Conservation (phyloP, 2,113 vertebrate species). For the Barbus barbus region DNA sequence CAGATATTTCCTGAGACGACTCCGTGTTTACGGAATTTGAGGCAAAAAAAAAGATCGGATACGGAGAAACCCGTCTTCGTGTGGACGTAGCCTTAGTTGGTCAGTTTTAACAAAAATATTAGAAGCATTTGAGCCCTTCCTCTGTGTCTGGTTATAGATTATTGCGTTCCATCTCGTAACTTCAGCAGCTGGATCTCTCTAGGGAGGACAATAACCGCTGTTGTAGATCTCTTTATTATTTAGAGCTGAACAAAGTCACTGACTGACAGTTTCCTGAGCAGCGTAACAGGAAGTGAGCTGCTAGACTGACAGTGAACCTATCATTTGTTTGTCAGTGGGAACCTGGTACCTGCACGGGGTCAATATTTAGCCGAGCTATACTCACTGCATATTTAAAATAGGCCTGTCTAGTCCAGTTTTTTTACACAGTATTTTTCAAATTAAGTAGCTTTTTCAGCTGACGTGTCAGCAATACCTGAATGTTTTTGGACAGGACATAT, state of each 20-base stretch:
- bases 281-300: background rate
- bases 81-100: too few relatives aligned
- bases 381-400: background rate
- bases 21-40: too few relatives aligned
- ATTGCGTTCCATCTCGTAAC: background rate
- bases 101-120: too few relatives aligned
- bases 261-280: background rate
- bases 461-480: background rate
- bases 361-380: background rate
- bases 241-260: background rate
- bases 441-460: background rate
- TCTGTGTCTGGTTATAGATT: background rate
- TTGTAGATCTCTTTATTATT: slow-evolving; percentile 7
- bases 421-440: background rate
- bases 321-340: slow-evolving; percentile 15
- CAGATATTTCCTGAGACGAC: too few relatives aligned
- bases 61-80: too few relatives aligned
- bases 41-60: too few relatives aligned
- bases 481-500: background rate
- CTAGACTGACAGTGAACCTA: slow-evolving; percentile 9
- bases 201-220: background rate
- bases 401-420: background rate
- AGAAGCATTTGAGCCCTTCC: too few relatives aligned
- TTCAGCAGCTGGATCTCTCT: background rate
- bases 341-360: background rate